Base-by-base conservation (phyloP, 2,888 invertebrate genomes). In the Ormia ochracea region DNA sequence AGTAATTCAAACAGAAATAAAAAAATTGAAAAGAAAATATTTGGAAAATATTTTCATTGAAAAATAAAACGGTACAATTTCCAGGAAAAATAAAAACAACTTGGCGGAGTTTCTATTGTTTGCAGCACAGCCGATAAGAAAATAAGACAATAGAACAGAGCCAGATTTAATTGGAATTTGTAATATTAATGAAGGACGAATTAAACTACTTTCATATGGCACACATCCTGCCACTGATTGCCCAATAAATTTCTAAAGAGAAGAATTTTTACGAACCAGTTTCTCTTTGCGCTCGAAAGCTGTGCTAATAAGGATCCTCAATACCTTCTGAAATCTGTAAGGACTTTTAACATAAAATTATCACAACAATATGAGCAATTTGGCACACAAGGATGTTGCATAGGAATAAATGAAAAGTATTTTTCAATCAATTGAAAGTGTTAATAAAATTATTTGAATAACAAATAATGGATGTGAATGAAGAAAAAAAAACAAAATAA, bases 381-480 rank as follows among this genome's bases (percentile, higher is more conserved):
- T 33, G 19, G 2, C 26, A 36, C n/a, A n/a, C 14, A 43, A 14
- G 17, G 23, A 33, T 26, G 36, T 65, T 9, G 26, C 12, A 2
- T 3, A 70, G 38, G 12, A 50, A 70, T 2, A 66, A 12, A 43
- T 2, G 0, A 26, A 43, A 54, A 63, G 33, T 72, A 38, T 21
- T 33, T 33, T 41, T 36, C 28, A 21, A 69, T 76, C 43, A 45
- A 59, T 66, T 38, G 48, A 77, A 77, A 77, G 76, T 69, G 76
- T 76, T 69, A 76, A 59, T 50, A 72, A 50, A 59, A 43, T 52
- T 65, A 66, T 66, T 73, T 73, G 54, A 59, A 78, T 78, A 52
- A 72, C 43, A 72, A 69, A 58, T 9, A 43, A 12, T 19, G 38
- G 14, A 38, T 41, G 17, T 1, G 1, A 23, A 28, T 41, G 4